phyloP scores from a whole-genome alignment of 53 echinoderm and acorn worm species.

The Paelopatides confundens region DNA sequence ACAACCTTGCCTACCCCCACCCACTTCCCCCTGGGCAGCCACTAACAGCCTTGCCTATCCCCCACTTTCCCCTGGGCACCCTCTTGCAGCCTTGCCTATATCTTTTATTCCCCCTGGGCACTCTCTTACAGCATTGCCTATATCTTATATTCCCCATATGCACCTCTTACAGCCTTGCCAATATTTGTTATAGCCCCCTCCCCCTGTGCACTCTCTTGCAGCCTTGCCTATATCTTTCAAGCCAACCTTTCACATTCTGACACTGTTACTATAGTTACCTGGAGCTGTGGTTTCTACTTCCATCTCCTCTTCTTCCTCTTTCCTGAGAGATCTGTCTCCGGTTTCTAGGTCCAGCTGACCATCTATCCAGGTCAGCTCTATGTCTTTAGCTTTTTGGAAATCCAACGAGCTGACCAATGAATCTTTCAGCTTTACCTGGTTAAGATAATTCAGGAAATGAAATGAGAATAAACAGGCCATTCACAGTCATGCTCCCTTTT shows the following conservation, averaged over 20 bases:
- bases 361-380: slow-evolving; percentile 97
- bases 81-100: no score
- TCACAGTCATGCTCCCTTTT: no score
- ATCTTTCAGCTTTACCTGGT: slow-evolving; percentile 91
- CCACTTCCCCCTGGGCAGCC: no score
- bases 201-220: neutral
- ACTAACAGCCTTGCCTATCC: no score
- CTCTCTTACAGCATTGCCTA: no score
- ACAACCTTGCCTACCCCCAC: no score
- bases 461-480: no score
- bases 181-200: neutral
- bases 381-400: slow-evolving; percentile 94
- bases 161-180: no score
- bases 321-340: slow-evolving; percentile 58
- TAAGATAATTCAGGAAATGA: no score
- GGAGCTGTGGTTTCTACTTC: slow-evolving; percentile 53
- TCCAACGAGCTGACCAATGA: slow-evolving; percentile 93
- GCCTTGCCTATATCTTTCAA: neutral
- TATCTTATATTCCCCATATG: no score
- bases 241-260: neutral
- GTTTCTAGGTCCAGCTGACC: slow-evolving; percentile 80
- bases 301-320: slow-evolving; percentile 33
- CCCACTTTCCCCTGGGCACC: no score
- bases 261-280: neutral
- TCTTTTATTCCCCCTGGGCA: no score